Percentiles rank a stretch among this genome's conserved stretches.
phyloP scores from a whole-genome alignment of 2,888 invertebrate genomes.

The Philonicus albiceps region DNA sequence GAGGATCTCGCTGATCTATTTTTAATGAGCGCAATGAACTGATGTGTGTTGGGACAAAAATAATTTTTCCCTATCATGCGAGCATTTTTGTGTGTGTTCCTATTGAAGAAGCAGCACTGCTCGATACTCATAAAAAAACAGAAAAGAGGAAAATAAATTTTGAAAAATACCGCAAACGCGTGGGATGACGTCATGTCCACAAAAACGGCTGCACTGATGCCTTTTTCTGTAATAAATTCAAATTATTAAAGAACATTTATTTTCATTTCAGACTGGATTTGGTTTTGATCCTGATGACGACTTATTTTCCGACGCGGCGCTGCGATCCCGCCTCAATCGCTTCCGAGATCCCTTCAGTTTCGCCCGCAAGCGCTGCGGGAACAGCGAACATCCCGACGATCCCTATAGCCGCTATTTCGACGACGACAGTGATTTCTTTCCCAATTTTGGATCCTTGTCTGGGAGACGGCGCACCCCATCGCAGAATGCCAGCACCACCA shows the following conservation, averaged over 20 bases:
- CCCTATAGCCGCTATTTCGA: constrained; percentile 56
- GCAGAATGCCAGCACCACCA: neutral
- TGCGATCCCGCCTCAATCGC: constrained; percentile 59
- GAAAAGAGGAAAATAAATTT: neutral
- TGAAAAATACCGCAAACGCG: neutral
- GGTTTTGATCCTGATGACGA: constrained; percentile 61
- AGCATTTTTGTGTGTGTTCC: neutral
- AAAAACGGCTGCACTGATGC: neutral
- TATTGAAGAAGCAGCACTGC: neutral
- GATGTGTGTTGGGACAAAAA: neutral
- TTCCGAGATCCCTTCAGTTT: constrained; percentile 60
- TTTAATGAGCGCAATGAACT: constrained; percentile 20
- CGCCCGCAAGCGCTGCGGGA: constrained; percentile 61
- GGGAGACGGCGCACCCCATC: constrained; percentile 52
- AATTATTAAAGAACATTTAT: neutral
- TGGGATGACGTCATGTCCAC: neutral
- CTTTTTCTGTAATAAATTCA: neutral
- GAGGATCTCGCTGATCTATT: neutral
- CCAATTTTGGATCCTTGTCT: constrained; percentile 59
- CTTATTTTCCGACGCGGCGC: constrained; percentile 57
- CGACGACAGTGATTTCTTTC: constrained; percentile 59
- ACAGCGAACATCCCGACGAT: constrained; percentile 56
- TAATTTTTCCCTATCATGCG: neutral
- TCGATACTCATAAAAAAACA: neutral
- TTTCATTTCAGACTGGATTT: constrained; percentile 58